Evolutionary conservation across 2,113 vertebrate species (phyloP).

Genomic region (Pedionomus torquatus): DNA sequence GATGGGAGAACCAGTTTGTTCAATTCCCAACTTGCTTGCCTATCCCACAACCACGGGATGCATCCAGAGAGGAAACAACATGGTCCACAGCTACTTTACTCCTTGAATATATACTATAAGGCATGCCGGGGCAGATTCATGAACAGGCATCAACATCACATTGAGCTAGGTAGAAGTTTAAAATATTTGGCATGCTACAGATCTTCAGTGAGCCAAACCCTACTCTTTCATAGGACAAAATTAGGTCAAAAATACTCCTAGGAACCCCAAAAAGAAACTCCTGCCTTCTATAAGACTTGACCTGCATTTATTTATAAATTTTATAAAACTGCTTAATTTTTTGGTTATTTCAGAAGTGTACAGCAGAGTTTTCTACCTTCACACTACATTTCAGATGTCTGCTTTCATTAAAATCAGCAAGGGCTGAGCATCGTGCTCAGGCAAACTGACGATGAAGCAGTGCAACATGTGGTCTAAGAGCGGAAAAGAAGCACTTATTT

Average conservation of each 20-base stretch:
- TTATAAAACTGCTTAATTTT: not conserved
- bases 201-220: not conserved
- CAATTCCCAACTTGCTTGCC: not conserved
- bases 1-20: not conserved
- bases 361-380: not conserved
- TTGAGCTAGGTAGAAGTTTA: not conserved
- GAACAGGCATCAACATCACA: not conserved
- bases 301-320: not conserved
- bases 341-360: not conserved
- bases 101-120: not conserved
- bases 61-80: not conserved
- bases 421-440: not conserved
- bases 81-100: not conserved
- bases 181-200: not conserved
- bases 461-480: rapidly evolving
- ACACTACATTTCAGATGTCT: not conserved
- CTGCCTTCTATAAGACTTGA: not conserved
- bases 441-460: not conserved
- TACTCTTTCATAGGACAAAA: not conserved
- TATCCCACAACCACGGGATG: not conserved
- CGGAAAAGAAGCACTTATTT: not conserved
- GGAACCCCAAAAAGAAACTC: not conserved
- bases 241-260: not conserved
- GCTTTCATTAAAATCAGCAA: not conserved
- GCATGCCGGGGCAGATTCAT: not conserved